Evolutionary conservation across 2,888 invertebrate genomes (phyloP).

Genomic region (Trachelus tabidus): DNA sequence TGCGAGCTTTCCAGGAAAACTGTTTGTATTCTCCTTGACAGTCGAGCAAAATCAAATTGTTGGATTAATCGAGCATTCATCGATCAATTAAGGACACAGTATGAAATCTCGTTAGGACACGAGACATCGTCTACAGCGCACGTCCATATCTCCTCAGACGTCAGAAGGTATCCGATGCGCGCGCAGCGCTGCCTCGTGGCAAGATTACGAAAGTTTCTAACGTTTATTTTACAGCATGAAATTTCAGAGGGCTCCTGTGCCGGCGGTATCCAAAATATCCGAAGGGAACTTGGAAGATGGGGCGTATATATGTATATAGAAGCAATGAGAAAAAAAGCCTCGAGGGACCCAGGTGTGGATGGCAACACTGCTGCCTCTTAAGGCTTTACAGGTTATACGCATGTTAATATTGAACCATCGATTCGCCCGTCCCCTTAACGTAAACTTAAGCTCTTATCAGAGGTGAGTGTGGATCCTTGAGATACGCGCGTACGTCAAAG

Average conservation of each 20-base stretch:
- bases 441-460: slow-evolving; percentile 52
- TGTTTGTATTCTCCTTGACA: background rate
- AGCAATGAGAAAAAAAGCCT: background rate
- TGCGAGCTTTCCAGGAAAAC: background rate
- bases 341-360: background rate
- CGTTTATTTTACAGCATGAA: background rate
- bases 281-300: background rate
- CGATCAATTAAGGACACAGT: background rate
- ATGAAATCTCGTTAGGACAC: background rate
- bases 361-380: background rate
- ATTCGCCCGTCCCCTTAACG: slow-evolving; percentile 30
- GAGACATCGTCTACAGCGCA: background rate
- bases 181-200: background rate
- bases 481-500: slow-evolving; percentile 54
- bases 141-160: background rate
- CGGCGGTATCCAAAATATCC: background rate
- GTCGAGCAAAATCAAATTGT: background rate
- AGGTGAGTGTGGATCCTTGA: slow-evolving; percentile 42
- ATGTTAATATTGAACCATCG: background rate
- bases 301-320: background rate
- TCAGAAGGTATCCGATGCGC: background rate
- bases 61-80: background rate
- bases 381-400: background rate
- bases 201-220: background rate
- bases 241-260: background rate